Evolutionary conservation across 2,797 vertebrate genomes (phyloP), one percentile per base, ranked within the genome.

Genomic region (Myripristis jacobus): DNA sequence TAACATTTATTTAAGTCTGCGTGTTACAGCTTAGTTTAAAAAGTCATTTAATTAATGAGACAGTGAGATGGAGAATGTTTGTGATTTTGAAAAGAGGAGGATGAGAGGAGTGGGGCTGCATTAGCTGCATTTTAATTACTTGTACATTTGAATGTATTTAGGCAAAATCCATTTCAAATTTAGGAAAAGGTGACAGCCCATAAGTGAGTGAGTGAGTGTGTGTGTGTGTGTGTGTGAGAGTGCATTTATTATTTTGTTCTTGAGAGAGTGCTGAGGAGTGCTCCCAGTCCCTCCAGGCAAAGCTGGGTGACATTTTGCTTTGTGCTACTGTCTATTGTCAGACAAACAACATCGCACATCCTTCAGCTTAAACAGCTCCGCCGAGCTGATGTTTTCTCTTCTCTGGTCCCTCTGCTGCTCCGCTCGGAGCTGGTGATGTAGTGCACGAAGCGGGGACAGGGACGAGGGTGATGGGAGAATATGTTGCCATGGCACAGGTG

Each of bases 41-140:
- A 4, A 44, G n/a, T 44, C 41, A 18, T 61, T 79, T 34, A 73
- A 83, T 71, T 70, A 77, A 65, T 77, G 19, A 70, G 76, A 76
- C 63, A 66, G 70, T n/a, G n/a, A n/a, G n/a, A n/a, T n/a, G n/a
- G n/a, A n/a, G 27, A 48, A 60, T 22, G 19, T 46, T n/a, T 51
- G 7, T 3, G 19, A 47, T 63, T 29, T 8, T 3, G 11, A 21
- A 46, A 57, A 36, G 29, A 31, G 29, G 8, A 24, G 5, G 12
- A 46, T 6, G 13, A 4, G 5, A 16, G 43, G 16, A 46, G 6
- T 5, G n/a, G 13, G 0, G 0, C 22, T 44, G 43, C 13, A 36
- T 16, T 16, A 46, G 43, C 12, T 47, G 19, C 4, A 58, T 55
- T 41, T 27, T 13, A 61, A 80, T 58, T 2, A 44, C 56, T 16